Base-by-base conservation (phyloP, 2,888 invertebrate species). In the Osmoderma eremita region DNA sequence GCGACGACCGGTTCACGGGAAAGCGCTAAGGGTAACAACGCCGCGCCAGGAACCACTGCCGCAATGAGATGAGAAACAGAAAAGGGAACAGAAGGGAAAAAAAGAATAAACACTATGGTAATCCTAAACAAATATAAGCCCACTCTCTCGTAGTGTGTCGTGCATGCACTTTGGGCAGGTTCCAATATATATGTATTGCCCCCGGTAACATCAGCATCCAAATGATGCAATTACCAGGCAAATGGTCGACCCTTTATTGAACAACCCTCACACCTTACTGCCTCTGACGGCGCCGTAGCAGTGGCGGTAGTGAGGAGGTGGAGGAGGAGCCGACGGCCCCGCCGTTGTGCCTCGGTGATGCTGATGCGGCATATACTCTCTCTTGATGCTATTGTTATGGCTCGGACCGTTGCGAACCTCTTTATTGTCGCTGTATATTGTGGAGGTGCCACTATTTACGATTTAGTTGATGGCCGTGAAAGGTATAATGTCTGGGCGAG, bases 221-320 rank as follows among this genome's bases (percentile, higher is more conserved):
- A 83, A 83, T 82, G 80, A 80, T 78, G 78, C 80, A 80, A 83
- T 83, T 82, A 82, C 81, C 76, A 78, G 75, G 76, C 77, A 79
- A 81, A 80, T 79, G 79, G 79, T 74, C 73, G 73, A 72, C 73
- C 74, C 73, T 76, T 75, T 75, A 76, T 76, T 75, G 73, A 72
- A 73, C 70, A 70, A 71, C 70, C 71, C 69, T 70, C 72, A 69
- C 69, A 72, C 68, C 63, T 69, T 72, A 67, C 63, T 61, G 67
- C 49, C n/a, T 58, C 39, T 20, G 38, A n/a, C 22, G 45, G 41
- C 50, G 69, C 24, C 24, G 3, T 24, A 3, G n/a, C n/a, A n/a
- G n/a, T n/a, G n/a, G n/a, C n/a, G n/a, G n/a, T n/a, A n/a, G n/a
- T n/a, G n/a, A n/a, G n/a, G n/a, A n/a, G 24, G 24, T 24, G 24